Evolutionary conservation across 2,888 invertebrate genomes (phyloP).

Genomic region (Apodemia duryi): DNA sequence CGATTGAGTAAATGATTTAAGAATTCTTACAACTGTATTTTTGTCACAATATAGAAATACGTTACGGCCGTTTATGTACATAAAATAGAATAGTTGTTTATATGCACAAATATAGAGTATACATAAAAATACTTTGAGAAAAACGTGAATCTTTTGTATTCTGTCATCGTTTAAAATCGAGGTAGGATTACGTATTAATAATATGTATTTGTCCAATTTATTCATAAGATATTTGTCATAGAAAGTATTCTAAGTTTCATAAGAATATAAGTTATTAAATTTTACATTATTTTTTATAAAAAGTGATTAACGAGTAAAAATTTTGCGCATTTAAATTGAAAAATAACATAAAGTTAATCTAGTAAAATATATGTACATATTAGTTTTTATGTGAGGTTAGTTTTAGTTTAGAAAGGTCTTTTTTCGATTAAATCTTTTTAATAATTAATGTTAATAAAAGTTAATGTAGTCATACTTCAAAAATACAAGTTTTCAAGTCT

Average conservation of each 20-base stretch:
- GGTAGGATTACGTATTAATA: conserved; percentile 7
- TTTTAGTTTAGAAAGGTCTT: not conserved
- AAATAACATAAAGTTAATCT: not conserved
- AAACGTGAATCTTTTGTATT: no score
- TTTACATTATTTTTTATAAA: not conserved
- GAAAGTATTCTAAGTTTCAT: not conserved
- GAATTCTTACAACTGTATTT: no score
- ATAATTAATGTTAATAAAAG: not conserved
- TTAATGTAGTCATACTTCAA: no score
- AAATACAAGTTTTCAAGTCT: not conserved
- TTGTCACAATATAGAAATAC: no score
- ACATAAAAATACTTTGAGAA: no score
- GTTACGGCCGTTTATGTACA: no score
- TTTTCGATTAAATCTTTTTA: not conserved
- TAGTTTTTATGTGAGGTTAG: not conserved
- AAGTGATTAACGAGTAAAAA: not conserved
- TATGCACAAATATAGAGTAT: no score
- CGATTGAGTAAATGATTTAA: no score
- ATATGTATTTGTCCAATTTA: conserved; percentile 7
- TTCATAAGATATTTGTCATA: conserved; percentile 5
- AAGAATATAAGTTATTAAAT: not conserved
- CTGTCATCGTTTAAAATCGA: not conserved
- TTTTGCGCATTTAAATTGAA: not conserved
- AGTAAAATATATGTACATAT: not conserved
- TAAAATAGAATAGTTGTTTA: no score